Conservation (phyloP, 2,888 invertebrate species). For the Orchesella flavescens region DNA sequence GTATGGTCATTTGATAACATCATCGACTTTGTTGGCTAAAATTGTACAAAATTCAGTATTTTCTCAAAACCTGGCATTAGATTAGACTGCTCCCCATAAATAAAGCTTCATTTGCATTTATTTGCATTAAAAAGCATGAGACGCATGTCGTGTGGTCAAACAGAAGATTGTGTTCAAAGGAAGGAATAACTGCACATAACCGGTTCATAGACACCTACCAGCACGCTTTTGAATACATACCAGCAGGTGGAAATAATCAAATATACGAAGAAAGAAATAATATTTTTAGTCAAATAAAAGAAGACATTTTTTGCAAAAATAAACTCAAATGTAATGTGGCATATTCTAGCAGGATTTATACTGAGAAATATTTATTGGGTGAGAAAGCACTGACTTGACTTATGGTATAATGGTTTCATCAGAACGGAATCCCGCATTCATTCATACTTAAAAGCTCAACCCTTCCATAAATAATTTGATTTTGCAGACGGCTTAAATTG, state of each 20-base stretch:
- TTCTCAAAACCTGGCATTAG: no score
- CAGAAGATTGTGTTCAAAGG: not conserved
- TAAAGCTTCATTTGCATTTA: no score
- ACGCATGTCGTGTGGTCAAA: not conserved
- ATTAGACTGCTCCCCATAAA: no score
- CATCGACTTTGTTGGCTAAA: no score
- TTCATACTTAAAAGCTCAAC: no score
- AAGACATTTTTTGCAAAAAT: conserved; percentile 1
- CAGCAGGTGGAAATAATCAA: conserved; percentile 63
- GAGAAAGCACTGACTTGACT: not conserved
- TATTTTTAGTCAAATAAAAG: conserved; percentile 44
- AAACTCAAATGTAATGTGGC: conserved; percentile 13
- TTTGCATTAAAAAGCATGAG: no score
- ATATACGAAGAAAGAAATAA: conserved; percentile 39
- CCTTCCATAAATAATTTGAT: no score
- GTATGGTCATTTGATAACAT: no score
- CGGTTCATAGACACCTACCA: conserved; percentile 25
- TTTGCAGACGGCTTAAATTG: no score
- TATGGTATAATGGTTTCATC: no score
- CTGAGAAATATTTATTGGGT: conserved; percentile 22
- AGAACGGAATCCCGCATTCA: no score
- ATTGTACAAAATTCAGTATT: no score
- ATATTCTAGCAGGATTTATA: not conserved
- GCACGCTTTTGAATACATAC: conserved; percentile 6
- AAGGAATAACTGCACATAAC: conserved; percentile 19